Evolutionary conservation across 2,888 invertebrate genomes (phyloP), one percentile per base, ranked within the genome.

Genomic region (Sesia bembeciformis): DNA sequence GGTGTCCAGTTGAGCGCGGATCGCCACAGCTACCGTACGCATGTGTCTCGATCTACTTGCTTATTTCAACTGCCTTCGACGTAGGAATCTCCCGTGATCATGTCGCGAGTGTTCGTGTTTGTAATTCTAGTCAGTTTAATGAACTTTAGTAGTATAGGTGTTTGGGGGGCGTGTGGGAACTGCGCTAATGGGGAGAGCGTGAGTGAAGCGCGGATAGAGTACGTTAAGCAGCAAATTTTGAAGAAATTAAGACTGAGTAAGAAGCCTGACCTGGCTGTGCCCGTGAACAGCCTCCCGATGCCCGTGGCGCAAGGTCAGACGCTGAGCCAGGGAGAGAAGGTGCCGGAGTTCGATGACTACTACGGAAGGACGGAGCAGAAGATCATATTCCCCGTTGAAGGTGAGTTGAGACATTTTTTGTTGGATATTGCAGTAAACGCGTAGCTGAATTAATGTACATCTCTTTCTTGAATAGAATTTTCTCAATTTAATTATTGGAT

Each of bases 281-380:
- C 92, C 1, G 81, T 92, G 52, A 90, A 91, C 58, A 91, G 92
- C 54, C 79, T 96, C 64, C 96, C 96, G 0, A 92, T 92, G 76
- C 95, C 95, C 4, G 91, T 96, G 58, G 93, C 93, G 51, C 94
- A 94, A 65, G 94, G 94, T 4, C 92, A 93, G 68, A 93, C 93
- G 49, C 74, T 90, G 42, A 91, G 91, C 56, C 84, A 90, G 23
- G 90, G 90, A 0, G 91, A 90, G 58, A 91, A 91, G 56, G 91
- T 92, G 39, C 83, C 87, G 5, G 91, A 92, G 57, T 84, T 91
- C 1, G 96, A 96, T 65, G 95, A 95, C 67, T 96, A 94, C 65
- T 96, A 95, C 67, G 96, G 95, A 40, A 92, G 95, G 68, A 96
- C 95, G 6, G 95, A 95, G 61, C 95, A 95, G 85, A 94, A 95